Percentiles rank a stretch among this genome's conserved stretches.
phyloP scores from a whole-genome alignment of 2,113 vertebrate species.

The Capreolus pygargus region DNA sequence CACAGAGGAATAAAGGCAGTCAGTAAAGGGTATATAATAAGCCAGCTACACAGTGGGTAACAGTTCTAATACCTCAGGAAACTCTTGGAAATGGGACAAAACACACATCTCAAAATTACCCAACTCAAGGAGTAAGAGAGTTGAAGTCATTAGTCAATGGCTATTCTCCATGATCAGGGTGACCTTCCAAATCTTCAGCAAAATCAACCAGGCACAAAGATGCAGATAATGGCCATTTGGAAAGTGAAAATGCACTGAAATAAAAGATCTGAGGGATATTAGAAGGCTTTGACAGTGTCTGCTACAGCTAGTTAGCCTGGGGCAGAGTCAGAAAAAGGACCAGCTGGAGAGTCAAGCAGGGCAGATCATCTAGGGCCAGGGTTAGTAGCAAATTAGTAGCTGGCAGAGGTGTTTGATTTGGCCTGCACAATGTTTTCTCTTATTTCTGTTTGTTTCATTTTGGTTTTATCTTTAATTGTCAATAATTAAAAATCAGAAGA shows the following conservation, averaged over 20 bases:
- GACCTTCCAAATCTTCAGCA: not conserved
- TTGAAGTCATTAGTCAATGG: not conserved
- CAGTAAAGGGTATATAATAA: not conserved
- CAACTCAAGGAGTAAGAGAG: not conserved
- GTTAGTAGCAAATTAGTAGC: not conserved
- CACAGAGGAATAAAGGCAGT: not conserved
- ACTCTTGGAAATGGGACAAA: conserved; percentile 9
- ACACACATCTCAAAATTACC: not conserved
- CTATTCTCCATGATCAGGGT: not conserved
- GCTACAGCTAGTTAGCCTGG: not conserved
- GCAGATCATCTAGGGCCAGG: not conserved
- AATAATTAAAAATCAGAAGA: conserved; percentile 10
- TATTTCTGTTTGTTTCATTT: conserved; percentile 27
- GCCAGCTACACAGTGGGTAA: not conserved
- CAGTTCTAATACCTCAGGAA: not conserved
- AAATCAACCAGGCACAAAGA: not conserved
- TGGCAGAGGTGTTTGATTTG: not conserved
- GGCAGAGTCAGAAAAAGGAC: not conserved
- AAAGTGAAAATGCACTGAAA: not conserved
- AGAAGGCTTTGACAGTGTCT: not conserved
- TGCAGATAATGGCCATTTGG: not conserved
- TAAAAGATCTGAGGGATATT: not conserved
- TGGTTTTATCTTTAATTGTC: not conserved
- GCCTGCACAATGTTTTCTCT: not conserved
- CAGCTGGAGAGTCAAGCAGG: not conserved